Conservation (phyloP, 2,113 vertebrate species). For the Calonectris borealis region DNA sequence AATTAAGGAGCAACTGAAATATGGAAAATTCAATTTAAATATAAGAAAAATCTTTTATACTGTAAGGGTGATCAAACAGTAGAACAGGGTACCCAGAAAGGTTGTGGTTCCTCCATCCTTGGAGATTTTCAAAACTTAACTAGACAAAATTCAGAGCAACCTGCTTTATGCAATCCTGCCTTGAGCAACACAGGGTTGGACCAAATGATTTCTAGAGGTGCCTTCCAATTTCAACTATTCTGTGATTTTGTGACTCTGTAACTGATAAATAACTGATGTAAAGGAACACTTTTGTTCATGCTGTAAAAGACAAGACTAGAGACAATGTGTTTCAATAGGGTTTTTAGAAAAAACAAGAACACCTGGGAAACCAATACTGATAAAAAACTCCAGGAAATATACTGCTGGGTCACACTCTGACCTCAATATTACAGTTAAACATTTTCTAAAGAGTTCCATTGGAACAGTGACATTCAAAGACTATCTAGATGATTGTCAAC, state of each 20-base stretch:
- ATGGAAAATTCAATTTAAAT: not conserved
- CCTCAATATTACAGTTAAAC: not conserved
- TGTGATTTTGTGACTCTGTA: not conserved
- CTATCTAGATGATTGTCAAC: not conserved
- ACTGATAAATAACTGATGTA: not conserved
- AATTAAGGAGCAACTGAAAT: not conserved
- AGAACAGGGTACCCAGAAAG: not conserved
- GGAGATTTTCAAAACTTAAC: not conserved
- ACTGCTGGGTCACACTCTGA: not conserved
- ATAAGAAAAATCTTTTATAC: not conserved
- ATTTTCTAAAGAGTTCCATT: not conserved
- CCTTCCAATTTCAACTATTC: not conserved
- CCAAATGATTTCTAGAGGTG: not conserved
- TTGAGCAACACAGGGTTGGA: not conserved
- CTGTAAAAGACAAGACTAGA: not conserved
- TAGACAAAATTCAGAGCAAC: not conserved
- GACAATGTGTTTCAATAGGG: accelerated
- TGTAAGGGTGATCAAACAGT: not conserved
- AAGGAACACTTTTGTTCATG: not conserved
- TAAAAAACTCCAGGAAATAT: not conserved
- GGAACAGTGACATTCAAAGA: not conserved
- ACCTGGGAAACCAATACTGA: not conserved
- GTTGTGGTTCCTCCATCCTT: not conserved
- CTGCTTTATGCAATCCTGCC: not conserved
- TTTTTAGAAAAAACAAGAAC: not conserved